These are phyloP conservation scores for Burhinus oedicnemus DNA, from an alignment of 2,113 vertebrate species.

Conservation along the genomic window DNA sequence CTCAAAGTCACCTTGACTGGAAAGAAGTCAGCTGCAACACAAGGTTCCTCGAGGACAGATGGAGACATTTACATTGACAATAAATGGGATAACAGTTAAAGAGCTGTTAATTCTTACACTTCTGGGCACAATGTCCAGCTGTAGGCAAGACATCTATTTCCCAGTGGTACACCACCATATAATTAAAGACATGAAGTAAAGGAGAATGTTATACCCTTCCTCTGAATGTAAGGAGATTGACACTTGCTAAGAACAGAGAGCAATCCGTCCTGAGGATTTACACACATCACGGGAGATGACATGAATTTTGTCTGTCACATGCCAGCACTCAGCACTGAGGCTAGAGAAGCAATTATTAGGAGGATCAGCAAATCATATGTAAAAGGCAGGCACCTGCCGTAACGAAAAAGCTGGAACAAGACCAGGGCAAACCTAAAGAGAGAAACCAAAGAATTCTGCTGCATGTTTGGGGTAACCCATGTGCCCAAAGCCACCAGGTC, in stretches of 20 bases:
- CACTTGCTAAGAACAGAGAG: neutral
- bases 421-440: neutral
- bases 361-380: neutral
- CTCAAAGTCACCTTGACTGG: slow-evolving; percentile 17
- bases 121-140: slow-evolving; percentile 25
- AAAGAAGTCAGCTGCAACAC: neutral
- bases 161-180: neutral
- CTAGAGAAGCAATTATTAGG: neutral
- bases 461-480: rapidly evolving
- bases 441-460: neutral
- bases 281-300: neutral
- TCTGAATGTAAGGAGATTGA: neutral
- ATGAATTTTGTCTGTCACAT: neutral
- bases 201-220: neutral
- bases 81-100: neutral
- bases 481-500: neutral
- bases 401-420: neutral
- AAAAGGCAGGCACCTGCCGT: neutral
- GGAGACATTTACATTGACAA: neutral
- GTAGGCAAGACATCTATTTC: neutral
- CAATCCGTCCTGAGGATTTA: neutral
- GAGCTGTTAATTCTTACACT: neutral
- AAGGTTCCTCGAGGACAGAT: neutral
- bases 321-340: neutral
- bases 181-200: neutral